phyloP scores from a whole-genome alignment of 2,888 invertebrate species.

The Thysanoteuthis rhombus region DNA sequence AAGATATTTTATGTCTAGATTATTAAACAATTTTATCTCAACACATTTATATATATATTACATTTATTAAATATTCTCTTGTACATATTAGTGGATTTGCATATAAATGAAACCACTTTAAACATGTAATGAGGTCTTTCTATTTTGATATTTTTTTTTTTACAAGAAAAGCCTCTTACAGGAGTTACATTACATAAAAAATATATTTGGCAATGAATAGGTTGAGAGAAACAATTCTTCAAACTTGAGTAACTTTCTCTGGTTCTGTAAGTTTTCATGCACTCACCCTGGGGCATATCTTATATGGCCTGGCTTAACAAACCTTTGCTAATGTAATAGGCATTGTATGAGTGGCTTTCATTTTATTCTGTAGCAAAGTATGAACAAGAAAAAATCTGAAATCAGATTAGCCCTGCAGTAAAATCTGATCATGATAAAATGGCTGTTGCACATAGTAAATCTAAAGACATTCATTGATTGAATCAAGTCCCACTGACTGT shows the following conservation, averaged over 20 bases:
- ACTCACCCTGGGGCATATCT: not conserved
- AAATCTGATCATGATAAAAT: slow-evolving; percentile 12
- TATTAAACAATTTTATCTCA: no score
- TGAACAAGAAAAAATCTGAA: not conserved
- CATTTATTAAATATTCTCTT: no score
- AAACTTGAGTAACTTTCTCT: not conserved
- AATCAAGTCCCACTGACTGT: not conserved
- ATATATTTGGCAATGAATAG: no score
- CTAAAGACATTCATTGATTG: not conserved
- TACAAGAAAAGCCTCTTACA: no score
- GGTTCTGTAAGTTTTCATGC: not conserved
- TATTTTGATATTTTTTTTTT: no score
- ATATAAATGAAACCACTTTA: no score
- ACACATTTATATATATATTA: no score
- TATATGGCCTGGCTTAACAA: not conserved
- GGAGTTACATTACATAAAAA: no score
- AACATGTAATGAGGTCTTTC: no score
- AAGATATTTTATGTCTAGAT: no score
- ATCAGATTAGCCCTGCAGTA: not conserved
- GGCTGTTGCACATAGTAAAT: not conserved
- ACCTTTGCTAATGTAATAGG: not conserved
- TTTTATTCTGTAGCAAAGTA: not conserved
- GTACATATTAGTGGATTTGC: no score
- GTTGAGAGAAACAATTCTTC: not conserved
- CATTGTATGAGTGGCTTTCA: not conserved